Evolutionary conservation across 2,888 invertebrate genomes (phyloP).

Genomic region (Neelides folsomi): DNA sequence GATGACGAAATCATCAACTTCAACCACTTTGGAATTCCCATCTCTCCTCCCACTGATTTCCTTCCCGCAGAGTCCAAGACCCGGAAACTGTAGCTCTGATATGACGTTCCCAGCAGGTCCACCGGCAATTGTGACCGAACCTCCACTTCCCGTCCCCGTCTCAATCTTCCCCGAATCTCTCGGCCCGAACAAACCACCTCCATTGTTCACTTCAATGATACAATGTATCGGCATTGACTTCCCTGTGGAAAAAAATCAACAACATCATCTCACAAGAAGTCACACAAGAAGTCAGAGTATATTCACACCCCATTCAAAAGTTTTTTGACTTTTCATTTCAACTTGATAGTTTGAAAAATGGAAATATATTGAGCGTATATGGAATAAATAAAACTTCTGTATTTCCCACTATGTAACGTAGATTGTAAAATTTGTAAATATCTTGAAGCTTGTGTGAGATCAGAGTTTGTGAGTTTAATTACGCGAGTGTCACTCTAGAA

Average conservation of each 20-base stretch:
- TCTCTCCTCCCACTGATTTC: background rate
- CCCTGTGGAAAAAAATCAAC: conserved; percentile 44
- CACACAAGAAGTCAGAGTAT: background rate
- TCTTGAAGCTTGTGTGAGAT: too few relatives aligned
- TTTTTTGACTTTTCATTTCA: conserved; percentile 22
- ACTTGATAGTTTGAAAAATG: background rate
- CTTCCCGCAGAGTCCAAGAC: too few relatives aligned
- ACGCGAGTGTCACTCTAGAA: too few relatives aligned
- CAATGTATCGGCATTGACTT: conserved; percentile 89
- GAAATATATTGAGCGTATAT: too few relatives aligned
- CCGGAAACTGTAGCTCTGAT: conserved; percentile 5
- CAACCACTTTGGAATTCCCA: conserved; percentile 47
- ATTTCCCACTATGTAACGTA: too few relatives aligned
- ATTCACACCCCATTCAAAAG: conserved; percentile 29
- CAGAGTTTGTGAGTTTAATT: too few relatives aligned
- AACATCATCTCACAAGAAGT: conserved; percentile 8
- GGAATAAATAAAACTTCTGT: too few relatives aligned
- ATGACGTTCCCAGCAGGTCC: conserved; percentile 9
- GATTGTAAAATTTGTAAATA: too few relatives aligned
- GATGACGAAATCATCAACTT: conserved; percentile 91
- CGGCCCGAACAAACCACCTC: conserved; percentile 24
- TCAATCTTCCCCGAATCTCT: conserved; percentile 35
- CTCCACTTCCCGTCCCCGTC: conserved; percentile 20
- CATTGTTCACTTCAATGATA: conserved; percentile 59
- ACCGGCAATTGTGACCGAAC: conserved; percentile 8